Percentiles rank a stretch among this genome's conserved stretches.
Conservation (phyloP, 2,888 invertebrate genomes). For the Rhorus exstirpatorius region DNA sequence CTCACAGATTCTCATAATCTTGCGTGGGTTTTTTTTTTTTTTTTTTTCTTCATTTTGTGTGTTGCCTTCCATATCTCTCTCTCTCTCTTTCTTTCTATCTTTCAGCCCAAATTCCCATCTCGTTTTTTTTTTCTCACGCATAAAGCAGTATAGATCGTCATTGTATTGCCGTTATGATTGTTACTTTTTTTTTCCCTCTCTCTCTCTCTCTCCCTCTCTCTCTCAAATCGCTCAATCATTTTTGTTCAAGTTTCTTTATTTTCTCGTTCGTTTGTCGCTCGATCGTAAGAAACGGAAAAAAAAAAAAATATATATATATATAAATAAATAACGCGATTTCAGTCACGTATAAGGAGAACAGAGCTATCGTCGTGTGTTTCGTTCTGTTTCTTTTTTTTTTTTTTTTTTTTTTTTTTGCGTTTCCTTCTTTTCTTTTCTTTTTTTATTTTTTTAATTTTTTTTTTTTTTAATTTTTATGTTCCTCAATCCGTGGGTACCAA, state of each 20-base stretch:
- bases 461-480: constrained; percentile 21
- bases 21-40: constrained; percentile 21
- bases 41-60: constrained; percentile 10
- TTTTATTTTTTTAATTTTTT: constrained; percentile 12
- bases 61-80: constrained; percentile 2
- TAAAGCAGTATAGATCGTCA: constrained; percentile 68
- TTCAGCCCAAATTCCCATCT: constrained; percentile 41
- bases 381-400: constrained; percentile 16
- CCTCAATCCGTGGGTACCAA: constrained; percentile 78
- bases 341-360: constrained; percentile 49
- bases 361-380: constrained; percentile 61
- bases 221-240: constrained; percentile 40
- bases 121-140: constrained; percentile 22
- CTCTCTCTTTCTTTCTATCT: not conserved
- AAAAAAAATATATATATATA: constrained; percentile 16
- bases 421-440: constrained; percentile 5
- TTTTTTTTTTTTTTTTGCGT: constrained; percentile 19
- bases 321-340: constrained; percentile 45
- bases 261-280: constrained; percentile 44
- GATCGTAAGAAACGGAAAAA: constrained; percentile 47
- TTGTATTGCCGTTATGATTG: constrained; percentile 42
- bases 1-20: constrained; percentile 56
- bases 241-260: constrained; percentile 41
- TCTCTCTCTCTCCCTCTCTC: constrained; percentile 37
- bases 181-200: constrained; percentile 72